Evolutionary conservation across 2,888 invertebrate species (phyloP).

Genomic region (Drosophila mayaguana): DNA sequence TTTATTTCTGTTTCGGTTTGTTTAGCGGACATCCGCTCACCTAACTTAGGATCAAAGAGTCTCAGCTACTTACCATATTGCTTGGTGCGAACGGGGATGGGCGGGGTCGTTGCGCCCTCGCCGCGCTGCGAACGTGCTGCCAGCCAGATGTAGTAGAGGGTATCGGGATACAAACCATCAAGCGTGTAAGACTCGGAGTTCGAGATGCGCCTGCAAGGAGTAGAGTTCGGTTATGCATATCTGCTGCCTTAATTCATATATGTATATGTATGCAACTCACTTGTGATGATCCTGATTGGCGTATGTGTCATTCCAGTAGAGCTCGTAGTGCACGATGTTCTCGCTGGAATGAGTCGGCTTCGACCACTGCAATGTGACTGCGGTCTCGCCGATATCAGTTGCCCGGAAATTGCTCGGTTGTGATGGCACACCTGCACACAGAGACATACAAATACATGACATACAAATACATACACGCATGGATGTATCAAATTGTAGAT

Average conservation of each 20-base stretch:
- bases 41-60: conserved; percentile 51
- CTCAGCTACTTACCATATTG: conserved; percentile 95
- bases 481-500: not conserved
- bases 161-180: conserved; percentile 96
- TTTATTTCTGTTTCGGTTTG: conserved; percentile 23
- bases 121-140: conserved; percentile 97
- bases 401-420: conserved; percentile 96
- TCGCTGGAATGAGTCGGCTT: conserved; percentile 96
- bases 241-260: not conserved
- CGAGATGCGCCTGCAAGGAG: conserved; percentile 88
- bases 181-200: conserved; percentile 94
- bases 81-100: conserved; percentile 96
- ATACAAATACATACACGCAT: conserved; percentile 4
- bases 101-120: conserved; percentile 97
- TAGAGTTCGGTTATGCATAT: not conserved
- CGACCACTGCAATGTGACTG: conserved; percentile 96
- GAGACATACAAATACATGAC: not conserved
- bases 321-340: conserved; percentile 96
- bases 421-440: conserved; percentile 93
- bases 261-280: conserved; percentile 83
- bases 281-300: conserved; percentile 95
- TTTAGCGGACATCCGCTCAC: conserved; percentile 8
- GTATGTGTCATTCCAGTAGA: conserved; percentile 99
- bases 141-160: conserved; percentile 98
- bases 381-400: conserved; percentile 94